These are phyloP conservation scores for Sarcophaga carnaria DNA, from an alignment of 2,888 invertebrate genomes.

Conservation along the genomic window DNA sequence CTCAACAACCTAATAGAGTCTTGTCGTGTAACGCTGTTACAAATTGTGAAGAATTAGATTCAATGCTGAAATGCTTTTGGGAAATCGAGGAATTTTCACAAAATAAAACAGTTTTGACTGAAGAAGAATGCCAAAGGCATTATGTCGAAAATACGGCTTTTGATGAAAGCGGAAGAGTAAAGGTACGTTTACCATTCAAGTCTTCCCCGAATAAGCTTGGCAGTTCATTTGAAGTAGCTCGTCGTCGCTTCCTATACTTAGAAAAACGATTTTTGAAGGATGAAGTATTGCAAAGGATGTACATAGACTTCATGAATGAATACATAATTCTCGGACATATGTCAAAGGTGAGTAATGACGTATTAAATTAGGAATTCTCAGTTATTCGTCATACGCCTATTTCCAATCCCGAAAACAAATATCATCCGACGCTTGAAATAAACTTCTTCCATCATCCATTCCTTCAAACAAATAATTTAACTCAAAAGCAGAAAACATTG, in stretches of 20 bases:
- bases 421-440: no score
- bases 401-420: no score
- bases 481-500: no score
- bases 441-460: no score
- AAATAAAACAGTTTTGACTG: neutral
- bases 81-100: slow-evolving; percentile 3
- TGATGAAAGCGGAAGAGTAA: neutral
- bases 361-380: neutral
- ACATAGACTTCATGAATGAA: slow-evolving; percentile 45
- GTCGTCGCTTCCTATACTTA: slow-evolving; percentile 29
- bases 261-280: slow-evolving; percentile 41
- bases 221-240: slow-evolving; percentile 45
- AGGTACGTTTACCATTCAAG: slow-evolving; percentile 34
- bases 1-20: slow-evolving; percentile 5
- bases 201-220: slow-evolving; percentile 6
- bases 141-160: slow-evolving; percentile 21
- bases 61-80: no score
- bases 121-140: slow-evolving; percentile 33
- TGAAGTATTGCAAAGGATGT: slow-evolving; percentile 21
- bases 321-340: slow-evolving; percentile 24
- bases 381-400: no score
- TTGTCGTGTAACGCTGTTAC: no score
- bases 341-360: neutral
- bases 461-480: no score
- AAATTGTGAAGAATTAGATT: no score